Base-by-base conservation (phyloP, 2,888 invertebrate species). In the Melangyna quadrimaculata region DNA sequence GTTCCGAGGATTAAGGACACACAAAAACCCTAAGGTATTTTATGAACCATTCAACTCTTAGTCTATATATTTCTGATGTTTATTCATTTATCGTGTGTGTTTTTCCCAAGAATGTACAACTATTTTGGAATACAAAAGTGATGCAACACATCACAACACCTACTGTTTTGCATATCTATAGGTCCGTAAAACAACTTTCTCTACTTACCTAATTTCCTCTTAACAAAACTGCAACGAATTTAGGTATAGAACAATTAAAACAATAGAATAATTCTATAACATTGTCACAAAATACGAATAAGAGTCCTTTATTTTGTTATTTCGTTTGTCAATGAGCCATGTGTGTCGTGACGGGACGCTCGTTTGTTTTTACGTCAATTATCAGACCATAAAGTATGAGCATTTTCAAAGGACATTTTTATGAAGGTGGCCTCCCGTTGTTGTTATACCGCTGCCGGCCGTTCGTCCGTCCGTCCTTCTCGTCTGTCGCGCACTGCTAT, bases 331-430 rank as follows among this genome's bases (percentile, higher is more conserved):
- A 80, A 80, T 80, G 75, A 61, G 67, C 37, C 37, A 57, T 69
- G 63, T 69, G 73, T 48, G 22, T 14, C 14, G 27, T 27, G n/a
- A 51, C 73, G 69, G 45, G 48, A 24, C 17, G 80, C 57, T 53
- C 78, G 72, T 78, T 75, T 80, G 75, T 77, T 77, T 80, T 45
- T 48, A 77, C 77, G 67, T 86, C 80, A 86, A 80, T 86, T 86
- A 86, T 73, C 86, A 81, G 86, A 86, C 86, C 77, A 77, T 86
- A 86, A 86, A 86, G 61, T 81, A 14, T 32, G 14, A 14, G 69
- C 35, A 35, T 35, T 17, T 80, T 73, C 7, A 81, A 86, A 86
- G 69, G 70, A 73, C 63, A 57, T 61, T 75, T n/a, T 40, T 69
- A 67, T 45, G 86, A 73, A 73, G 86, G 86, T 81, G 81, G 86